These are phyloP conservation scores for Cyprinodon tularosa DNA, from an alignment of 2,113 vertebrate species.

Conservation along the genomic window DNA sequence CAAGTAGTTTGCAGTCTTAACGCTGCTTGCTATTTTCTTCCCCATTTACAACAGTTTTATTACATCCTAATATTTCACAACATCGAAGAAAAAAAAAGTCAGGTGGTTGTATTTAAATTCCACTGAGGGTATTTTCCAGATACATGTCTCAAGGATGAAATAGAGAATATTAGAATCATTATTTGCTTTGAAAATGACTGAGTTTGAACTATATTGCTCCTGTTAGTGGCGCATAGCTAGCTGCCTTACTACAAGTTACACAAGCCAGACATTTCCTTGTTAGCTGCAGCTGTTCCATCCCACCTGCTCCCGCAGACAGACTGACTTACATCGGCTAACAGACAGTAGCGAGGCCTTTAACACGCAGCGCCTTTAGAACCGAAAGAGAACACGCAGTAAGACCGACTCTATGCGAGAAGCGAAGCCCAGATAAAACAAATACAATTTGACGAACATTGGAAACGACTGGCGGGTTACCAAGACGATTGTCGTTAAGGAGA, in stretches of 20 bases:
- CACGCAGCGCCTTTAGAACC: slow-evolving; percentile 58
- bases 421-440: neutral
- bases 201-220: neutral
- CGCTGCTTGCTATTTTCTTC: neutral
- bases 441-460: neutral
- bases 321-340: slow-evolving; percentile 53
- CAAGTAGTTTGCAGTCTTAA: neutral
- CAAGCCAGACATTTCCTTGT: slow-evolving; percentile 33
- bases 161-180: neutral
- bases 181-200: neutral
- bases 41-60: too few species aligned
- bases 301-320: slow-evolving; percentile 58
- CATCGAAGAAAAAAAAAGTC: too few species aligned
- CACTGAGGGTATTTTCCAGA: neutral
- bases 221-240: neutral
- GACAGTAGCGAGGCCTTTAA: slow-evolving; percentile 63
- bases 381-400: slow-evolving; percentile 13
- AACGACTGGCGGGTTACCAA: neutral
- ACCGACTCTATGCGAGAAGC: accelerated
- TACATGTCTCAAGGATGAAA: neutral
- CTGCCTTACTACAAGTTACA: neutral
- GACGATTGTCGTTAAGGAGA: slow-evolving; percentile 65
- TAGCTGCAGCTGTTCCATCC: slow-evolving; percentile 72
- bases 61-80: too few species aligned
- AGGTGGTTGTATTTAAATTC: neutral